Evolutionary conservation across 2,888 invertebrate genomes (phyloP), one percentile per base, ranked within the genome.

Genomic region (Ochlodes sylvanus): DNA sequence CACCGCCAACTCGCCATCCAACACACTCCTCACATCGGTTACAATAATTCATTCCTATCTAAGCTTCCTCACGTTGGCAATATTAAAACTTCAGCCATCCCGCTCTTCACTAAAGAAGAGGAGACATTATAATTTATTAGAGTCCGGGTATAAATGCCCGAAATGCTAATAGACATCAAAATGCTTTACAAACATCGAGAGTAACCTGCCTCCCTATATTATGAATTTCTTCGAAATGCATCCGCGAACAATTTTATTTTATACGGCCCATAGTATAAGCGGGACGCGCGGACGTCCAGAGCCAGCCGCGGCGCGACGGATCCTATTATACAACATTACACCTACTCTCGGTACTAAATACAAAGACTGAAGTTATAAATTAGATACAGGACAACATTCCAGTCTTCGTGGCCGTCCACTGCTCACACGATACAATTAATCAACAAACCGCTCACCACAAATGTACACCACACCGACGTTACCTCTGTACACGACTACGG

Each of bases 401-500:
- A 63, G 63, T 63, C 63, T 63, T 55, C 42, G 55, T 44, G 27
- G 54, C 54, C 62, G 47, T 54, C 27, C 56, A 57, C 64, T 57
- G n/a, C 38, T 50, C 57, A 41, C 65, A 65, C 42, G 38, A 65
- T 87, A 88, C 85, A 88, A 89, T 88, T 88, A 88, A 88, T 87
- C 79, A 88, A 89, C 89, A 88, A 87, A 69, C 52, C 44, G 66
- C 47, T 65, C 68, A 65, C 63, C 34, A 34, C 65, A 56, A 68
- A 63, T 63, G 63, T 69, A 69, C 69, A 71, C 19, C 64, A 69
- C 69, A 71, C 27, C 64, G 47, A 57, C 21, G 10, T n/a, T 10
- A 52, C 38, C 17, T 32, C 41, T 58, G 21, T 65, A 56, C 58
- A 50, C 50, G 41, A 57, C 50, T 57, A 50, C 56, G 55, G 56